These are phyloP conservation scores for Hozukius guyotensis DNA, from an alignment of 2,797 vertebrate genomes.

Conservation along the genomic window DNA sequence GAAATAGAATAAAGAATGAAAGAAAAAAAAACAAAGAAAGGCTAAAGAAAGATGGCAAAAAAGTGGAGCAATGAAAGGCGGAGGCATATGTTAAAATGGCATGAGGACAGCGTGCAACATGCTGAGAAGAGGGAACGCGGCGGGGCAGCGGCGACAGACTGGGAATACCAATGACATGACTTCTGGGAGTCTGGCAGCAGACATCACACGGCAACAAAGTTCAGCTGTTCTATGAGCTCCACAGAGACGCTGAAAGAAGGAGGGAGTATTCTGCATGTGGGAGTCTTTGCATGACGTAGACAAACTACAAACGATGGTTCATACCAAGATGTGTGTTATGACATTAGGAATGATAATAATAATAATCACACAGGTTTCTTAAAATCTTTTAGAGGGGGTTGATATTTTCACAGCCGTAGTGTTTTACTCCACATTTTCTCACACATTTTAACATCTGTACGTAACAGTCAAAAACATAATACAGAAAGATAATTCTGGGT, in stretches of 20 bases:
- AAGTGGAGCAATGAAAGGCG: neutral
- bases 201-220: conserved; percentile 34
- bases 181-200: conserved; percentile 46
- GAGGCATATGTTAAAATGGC: conserved; percentile 18
- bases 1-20: neutral
- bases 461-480: neutral
- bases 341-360: neutral
- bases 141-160: conserved; percentile 29
- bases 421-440: neutral
- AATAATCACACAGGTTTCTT: neutral
- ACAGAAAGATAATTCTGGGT: neutral
- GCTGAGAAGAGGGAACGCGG: conserved; percentile 35
- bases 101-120: conserved; percentile 12
- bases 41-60: neutral
- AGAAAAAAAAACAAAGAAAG: neutral
- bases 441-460: neutral
- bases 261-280: neutral
- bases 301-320: neutral
- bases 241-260: conserved; percentile 1
- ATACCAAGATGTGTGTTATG: too few species aligned
- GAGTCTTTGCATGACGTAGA: neutral
- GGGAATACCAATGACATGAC: conserved; percentile 65
- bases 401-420: neutral
- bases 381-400: neutral
- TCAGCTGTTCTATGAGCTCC: conserved; percentile 39